Evolutionary conservation across 2,888 invertebrate species (phyloP), one percentile per base, ranked within the genome.

Genomic region (Drosophila helvetica): DNA sequence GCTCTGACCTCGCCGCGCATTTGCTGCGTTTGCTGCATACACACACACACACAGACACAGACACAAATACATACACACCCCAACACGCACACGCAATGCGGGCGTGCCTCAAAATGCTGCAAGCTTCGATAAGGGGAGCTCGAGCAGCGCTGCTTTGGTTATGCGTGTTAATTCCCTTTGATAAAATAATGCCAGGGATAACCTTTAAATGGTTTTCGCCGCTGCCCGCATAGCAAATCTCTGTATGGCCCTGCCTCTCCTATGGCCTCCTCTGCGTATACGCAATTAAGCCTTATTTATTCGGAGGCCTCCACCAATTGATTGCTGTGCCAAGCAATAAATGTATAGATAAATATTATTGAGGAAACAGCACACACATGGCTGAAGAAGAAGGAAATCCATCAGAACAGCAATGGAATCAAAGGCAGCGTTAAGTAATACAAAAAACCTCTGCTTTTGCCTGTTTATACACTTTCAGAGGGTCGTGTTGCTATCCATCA

Each of bases 181-280:
- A 86, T 86, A 86, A 89, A 89, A 86, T 86, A 86, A 88, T 88
- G 81, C 89, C 81, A 18, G 56, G 88, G 87, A 89, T 89, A 88
- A 80, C 84, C 88, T 88, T 89, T 89, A 78, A 85, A 85, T 89
- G 88, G 84, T 74, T 61, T 66, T 65, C 45, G 47, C 51, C 68
- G 75, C 76, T 73, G 83, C 89, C 87, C 89, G 85, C 87, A 89
- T 89, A 67, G 51, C 72, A 43, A 70, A 75, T 76, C 57, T 56
- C 50, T 17, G 70, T 9, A 10, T 25, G 22, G 51, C 50, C n/a
- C 2, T 54, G 5, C 18, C 42, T 17, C 48, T 46, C 62, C 69
- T 80, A 33, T 63, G 52, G 70, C 75, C 87, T 78, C 70, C 79
- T n/a, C 38, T 38, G 38, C 38, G 38, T 38, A 38, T 67, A 69